A percentile compares a stretch with the other conserved stretches of the same genome.
phyloP scores from a whole-genome alignment of 2,888 invertebrate species.

The Trichogramma evanescens region DNA sequence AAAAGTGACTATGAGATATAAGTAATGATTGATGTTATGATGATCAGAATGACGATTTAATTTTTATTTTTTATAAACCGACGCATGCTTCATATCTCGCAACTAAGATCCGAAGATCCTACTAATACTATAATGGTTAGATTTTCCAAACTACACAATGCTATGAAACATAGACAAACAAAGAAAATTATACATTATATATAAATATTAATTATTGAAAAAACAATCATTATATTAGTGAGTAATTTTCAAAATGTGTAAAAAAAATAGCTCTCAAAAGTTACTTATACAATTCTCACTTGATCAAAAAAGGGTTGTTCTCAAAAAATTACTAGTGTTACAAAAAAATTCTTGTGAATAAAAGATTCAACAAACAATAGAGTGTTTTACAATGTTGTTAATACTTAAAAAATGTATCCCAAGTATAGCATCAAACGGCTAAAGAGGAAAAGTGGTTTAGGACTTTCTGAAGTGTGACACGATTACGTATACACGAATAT shows the following conservation, averaged over 20 bases:
- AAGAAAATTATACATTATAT: conserved; percentile 15
- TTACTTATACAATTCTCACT: conserved; percentile 10
- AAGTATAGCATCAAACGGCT: neutral
- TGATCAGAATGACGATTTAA: conserved; percentile 7
- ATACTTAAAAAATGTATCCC: no score
- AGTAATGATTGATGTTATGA: conserved; percentile 8
- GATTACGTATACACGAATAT: neutral
- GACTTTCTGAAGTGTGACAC: conserved; percentile 24
- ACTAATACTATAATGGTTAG: conserved; percentile 32
- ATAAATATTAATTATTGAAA: conserved; percentile 10
- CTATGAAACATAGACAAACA: conserved; percentile 35
- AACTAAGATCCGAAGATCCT: conserved; percentile 25
- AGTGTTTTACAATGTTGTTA: neutral
- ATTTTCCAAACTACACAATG: conserved; percentile 36
- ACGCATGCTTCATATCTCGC: conserved; percentile 21
- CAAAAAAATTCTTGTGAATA: conserved; percentile 3
- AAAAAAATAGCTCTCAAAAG: conserved; percentile 16
- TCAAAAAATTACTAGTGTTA: conserved; percentile 13
- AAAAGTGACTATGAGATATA: no score
- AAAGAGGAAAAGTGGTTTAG: conserved; percentile 20
- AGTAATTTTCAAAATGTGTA: conserved; percentile 18
- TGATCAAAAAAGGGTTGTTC: conserved; percentile 10
- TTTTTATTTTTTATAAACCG: conserved; percentile 21
- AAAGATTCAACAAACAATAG: neutral
- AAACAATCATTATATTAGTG: conserved; percentile 24